Conservation (phyloP, 2,797 vertebrate species). For the Semotilus atromaculatus region DNA sequence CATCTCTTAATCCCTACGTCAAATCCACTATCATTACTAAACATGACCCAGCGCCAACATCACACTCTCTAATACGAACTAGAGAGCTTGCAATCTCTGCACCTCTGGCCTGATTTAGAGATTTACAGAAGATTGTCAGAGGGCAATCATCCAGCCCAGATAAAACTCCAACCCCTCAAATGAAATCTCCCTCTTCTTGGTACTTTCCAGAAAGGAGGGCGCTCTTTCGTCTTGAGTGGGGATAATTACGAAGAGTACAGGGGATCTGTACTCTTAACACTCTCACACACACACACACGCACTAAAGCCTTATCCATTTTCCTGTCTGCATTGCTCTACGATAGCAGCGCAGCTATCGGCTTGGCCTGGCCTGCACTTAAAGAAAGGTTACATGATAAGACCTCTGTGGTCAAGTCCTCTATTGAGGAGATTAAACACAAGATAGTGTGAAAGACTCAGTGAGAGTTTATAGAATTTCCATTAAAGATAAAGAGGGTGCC, state of each 20-base stretch:
- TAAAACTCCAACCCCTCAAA: slow-evolving; percentile 48
- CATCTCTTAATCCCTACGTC: slow-evolving; percentile 42
- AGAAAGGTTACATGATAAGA: slow-evolving; percentile 51
- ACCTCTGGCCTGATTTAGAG: slow-evolving; percentile 37
- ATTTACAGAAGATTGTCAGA: slow-evolving; percentile 45
- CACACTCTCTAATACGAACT: slow-evolving; percentile 21
- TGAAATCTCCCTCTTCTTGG: slow-evolving; percentile 46
- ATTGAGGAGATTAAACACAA: slow-evolving; percentile 36
- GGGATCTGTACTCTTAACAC: slow-evolving; percentile 43
- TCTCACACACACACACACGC: slow-evolving; percentile 17
- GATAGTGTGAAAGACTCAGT: slow-evolving; percentile 27
- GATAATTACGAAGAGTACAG: slow-evolving; percentile 55
- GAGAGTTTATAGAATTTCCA: slow-evolving; percentile 22
- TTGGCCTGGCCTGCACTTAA: slow-evolving; percentile 40
- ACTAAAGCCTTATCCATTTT: slow-evolving; percentile 30
- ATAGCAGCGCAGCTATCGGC: slow-evolving; percentile 43
- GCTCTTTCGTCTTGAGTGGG: slow-evolving; percentile 56
- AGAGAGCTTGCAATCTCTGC: slow-evolving; percentile 41
- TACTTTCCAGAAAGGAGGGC: slow-evolving; percentile 43
- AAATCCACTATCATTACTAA: slow-evolving; percentile 49
- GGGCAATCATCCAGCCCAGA: slow-evolving; percentile 39
- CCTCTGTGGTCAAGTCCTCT: slow-evolving; percentile 31
- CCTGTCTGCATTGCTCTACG: slow-evolving; percentile 2
- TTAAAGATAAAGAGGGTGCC: slow-evolving; percentile 25
- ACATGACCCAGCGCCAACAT: slow-evolving; percentile 22